Conservation (phyloP, 2,888 invertebrate genomes). For the Imbricaverruca yamaguchii region DNA sequence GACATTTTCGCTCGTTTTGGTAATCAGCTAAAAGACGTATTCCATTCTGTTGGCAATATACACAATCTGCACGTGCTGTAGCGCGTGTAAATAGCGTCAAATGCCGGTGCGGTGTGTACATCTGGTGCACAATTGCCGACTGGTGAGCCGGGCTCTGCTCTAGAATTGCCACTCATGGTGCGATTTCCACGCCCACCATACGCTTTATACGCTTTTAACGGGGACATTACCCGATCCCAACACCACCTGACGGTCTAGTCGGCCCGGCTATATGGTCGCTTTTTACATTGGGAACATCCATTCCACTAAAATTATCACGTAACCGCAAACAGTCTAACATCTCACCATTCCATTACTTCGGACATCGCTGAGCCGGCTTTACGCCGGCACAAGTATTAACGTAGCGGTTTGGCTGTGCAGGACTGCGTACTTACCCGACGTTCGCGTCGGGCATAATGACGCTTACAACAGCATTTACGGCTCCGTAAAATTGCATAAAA, state of each 20-base stretch:
- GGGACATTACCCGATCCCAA: background rate
- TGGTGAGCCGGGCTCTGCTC: background rate
- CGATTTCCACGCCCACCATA: background rate
- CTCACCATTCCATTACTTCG: background rate
- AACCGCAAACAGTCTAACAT: background rate
- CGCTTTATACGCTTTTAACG: background rate
- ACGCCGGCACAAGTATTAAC: background rate
- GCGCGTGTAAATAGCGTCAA: too few species aligned
- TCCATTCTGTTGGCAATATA: too few species aligned
- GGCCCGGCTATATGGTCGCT: background rate
- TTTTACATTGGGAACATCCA: background rate
- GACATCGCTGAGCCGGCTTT: background rate
- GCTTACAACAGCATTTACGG: background rate
- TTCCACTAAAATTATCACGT: background rate
- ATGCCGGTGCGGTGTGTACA: too few species aligned
- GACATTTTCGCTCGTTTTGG: too few species aligned
- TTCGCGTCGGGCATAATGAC: background rate
- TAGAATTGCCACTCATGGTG: background rate
- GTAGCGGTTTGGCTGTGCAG: background rate
- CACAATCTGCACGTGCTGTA: too few species aligned
- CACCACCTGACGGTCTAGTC: background rate
- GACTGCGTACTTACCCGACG: background rate
- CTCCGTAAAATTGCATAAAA: slow-evolving; percentile 12
- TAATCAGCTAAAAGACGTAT: too few species aligned
- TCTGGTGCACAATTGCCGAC: too few species aligned